Conservation (phyloP, 2,888 invertebrate genomes). For the Ormyrus pomaceus region DNA sequence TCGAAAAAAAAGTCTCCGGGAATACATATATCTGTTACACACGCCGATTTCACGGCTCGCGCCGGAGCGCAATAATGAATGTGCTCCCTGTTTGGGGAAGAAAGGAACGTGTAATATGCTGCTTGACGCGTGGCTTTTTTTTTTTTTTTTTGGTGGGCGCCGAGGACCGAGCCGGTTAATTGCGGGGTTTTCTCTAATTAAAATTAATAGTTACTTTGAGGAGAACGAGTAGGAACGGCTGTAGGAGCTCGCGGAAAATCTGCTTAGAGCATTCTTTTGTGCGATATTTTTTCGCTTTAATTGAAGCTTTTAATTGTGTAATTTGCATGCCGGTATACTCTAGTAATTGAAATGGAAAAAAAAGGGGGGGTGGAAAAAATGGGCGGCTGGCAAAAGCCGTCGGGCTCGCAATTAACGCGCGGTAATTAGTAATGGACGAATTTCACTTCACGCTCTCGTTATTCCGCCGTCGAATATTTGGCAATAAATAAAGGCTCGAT, state of each 20-base stretch:
- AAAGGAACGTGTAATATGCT: neutral
- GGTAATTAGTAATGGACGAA: conserved; percentile 46
- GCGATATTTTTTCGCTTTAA: conserved; percentile 5
- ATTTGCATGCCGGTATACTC: conserved; percentile 11
- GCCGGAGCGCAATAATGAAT: neutral
- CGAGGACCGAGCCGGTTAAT: too few species aligned
- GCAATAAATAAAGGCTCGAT: conserved; percentile 28
- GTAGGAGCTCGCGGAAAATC: neutral
- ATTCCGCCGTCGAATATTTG: conserved; percentile 36
- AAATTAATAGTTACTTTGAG: conserved; percentile 8
- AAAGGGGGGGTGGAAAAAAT: neutral
- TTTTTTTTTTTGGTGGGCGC: too few species aligned
- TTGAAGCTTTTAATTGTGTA: conserved; percentile 35
- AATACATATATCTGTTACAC: conserved; percentile 5
- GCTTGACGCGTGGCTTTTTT: neutral
- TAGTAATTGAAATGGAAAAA: conserved; percentile 12
- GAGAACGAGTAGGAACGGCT: neutral
- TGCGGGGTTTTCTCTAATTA: neutral
- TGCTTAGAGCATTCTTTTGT: conserved; percentile 24
- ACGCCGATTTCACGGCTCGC: conserved; percentile 7
- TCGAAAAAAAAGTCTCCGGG: conserved; percentile 23
- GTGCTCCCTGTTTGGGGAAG: neutral
- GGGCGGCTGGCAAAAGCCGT: neutral
- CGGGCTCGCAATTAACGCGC: conserved; percentile 29
- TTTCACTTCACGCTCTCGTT: conserved; percentile 53